Base-by-base conservation (phyloP, 2,113 vertebrate genomes). In the Azemiops feae region DNA sequence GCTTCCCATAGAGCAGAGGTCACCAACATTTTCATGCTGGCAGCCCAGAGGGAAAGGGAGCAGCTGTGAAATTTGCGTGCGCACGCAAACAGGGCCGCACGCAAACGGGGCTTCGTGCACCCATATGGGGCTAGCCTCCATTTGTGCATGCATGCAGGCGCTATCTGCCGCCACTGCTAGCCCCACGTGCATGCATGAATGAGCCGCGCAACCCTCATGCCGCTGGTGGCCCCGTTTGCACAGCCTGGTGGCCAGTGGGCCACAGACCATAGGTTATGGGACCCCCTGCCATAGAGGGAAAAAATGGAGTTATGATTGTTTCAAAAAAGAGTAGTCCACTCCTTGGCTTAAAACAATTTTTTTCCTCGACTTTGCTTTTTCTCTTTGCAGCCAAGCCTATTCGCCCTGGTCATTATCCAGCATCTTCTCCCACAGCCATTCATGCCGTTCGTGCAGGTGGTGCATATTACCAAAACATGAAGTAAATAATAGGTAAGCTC, bases 351-450 rank as follows among this genome's bases (percentile, higher is more conserved):
- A 55, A 93, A 34, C n/a, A 93, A 0, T 95, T 1, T 85, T 5
- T 89, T 89, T 52, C 6, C 12, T 0, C 91, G 88, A 30, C 5
- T 96, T 94, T 30, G 10, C 0, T 89, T 91, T 94, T 1, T 50
- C 34, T 93, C 60, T 54, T 89, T 92, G 47, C 95, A 99, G 99
- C 98, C 25, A 99, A 99, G 93, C 99, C 99, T 93, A 98, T 99
- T 97, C 98, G 99, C 88, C 98, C 99, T 0, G 99, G 99, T 50
- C 99, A 99, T 64, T 98, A 98, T 89, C 98, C 98, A 0, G 98
- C 98, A n/a, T 98, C 98, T 1, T 99, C 98, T 93, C 98, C 98
- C 22, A 98, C 98, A 9, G 95, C 98, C 2, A 96, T 98, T 93
- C 98, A 98, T 39, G 95, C 98, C 94, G 96, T 98, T 95, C 98